These are phyloP conservation scores for Cyprinella venusta DNA, from an alignment of 2,797 vertebrate genomes.

Conservation along the genomic window DNA sequence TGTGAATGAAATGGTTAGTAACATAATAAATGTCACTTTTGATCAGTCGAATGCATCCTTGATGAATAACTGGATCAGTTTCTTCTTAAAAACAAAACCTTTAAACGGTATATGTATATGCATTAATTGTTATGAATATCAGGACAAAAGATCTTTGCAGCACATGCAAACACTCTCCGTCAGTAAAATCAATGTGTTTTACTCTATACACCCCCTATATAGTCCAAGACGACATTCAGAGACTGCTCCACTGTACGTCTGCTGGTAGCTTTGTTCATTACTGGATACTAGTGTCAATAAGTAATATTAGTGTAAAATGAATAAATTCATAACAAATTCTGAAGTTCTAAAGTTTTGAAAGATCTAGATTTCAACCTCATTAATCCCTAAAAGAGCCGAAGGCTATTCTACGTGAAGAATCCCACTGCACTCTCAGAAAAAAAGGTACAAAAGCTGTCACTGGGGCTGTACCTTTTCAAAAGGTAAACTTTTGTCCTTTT, in stretches of 20 bases:
- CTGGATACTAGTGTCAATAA: neutral
- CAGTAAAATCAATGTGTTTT: neutral
- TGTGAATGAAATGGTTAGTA: no score
- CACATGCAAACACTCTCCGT: neutral
- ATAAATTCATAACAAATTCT: neutral
- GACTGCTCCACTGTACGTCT: neutral
- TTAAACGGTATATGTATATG: neutral
- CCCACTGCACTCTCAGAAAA: neutral
- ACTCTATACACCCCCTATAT: neutral
- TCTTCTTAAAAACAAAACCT: neutral
- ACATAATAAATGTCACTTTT: neutral
- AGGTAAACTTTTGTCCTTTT: no score
- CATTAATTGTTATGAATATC: neutral
- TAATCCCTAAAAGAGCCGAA: no score
- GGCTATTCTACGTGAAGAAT: conserved; percentile 2
- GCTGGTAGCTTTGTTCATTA: neutral
- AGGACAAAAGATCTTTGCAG: no score
- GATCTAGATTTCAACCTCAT: no score
- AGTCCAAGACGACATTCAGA: no score
- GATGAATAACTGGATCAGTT: no score
- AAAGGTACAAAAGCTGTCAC: no score
- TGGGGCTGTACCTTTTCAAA: no score
- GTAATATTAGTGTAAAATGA: neutral
- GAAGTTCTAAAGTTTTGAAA: no score
- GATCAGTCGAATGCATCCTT: neutral